These are phyloP conservation scores for Priocnemis perturbator DNA, from an alignment of 2,888 invertebrate species.

Conservation along the genomic window DNA sequence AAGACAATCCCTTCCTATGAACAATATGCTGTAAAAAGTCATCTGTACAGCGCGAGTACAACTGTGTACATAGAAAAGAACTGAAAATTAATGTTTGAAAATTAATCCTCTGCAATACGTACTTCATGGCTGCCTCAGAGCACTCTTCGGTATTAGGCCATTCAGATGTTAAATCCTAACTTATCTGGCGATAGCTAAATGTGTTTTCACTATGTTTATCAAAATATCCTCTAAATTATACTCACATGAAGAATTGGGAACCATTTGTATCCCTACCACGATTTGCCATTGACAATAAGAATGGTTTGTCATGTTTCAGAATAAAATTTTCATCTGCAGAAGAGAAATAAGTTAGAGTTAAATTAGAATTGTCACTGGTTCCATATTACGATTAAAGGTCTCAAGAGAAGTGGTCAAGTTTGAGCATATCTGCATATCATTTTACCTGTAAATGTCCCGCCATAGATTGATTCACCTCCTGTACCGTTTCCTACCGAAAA, in stretches of 20 bases:
- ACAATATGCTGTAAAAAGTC: no score
- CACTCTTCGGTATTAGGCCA: no score
- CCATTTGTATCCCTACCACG: conserved; percentile 98
- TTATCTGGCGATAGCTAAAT: neutral
- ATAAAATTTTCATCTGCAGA: conserved; percentile 94
- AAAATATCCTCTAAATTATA: conserved; percentile 61
- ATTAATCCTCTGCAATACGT: no score
- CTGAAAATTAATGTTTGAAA: no score
- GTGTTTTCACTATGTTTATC: neutral
- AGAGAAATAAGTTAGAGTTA: conserved; percentile 16
- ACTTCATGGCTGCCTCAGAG: no score
- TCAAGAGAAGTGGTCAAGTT: conserved; percentile 22
- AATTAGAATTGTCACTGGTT: neutral
- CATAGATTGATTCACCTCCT: conserved; percentile 98
- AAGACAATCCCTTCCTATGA: no score
- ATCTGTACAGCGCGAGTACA: no score
- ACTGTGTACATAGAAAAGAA: no score
- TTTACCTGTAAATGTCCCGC: conserved; percentile 95
- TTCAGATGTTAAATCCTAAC: neutral
- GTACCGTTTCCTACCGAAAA: conserved; percentile 96
- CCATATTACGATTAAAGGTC: no score
- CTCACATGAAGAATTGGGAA: conserved; percentile 99
- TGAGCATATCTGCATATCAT: conserved; percentile 10
- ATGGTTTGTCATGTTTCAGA: conserved; percentile 91
- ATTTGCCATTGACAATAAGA: conserved; percentile 98